These are phyloP conservation scores for Physeter macrocephalus DNA, from an alignment of 2,113 vertebrate species.

Conservation along the genomic window DNA sequence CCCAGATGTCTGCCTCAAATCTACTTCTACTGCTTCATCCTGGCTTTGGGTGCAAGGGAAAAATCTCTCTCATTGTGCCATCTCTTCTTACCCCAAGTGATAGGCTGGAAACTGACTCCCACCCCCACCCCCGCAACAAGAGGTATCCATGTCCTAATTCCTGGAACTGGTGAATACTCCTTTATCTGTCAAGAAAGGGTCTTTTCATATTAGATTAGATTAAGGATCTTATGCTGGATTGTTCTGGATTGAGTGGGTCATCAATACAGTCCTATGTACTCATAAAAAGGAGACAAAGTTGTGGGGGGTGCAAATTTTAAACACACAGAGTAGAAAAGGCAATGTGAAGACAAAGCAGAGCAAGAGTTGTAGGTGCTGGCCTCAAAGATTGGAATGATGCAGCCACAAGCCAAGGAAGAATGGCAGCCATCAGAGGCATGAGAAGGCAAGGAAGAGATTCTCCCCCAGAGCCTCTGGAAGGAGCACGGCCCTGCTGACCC, in stretches of 20 bases:
- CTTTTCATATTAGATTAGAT: not conserved
- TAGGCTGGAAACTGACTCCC: too few relatives aligned
- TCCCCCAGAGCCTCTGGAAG: not conserved
- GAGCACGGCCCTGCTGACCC: not conserved
- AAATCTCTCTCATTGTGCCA: not conserved
- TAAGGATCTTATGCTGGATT: not conserved
- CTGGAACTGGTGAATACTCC: not conserved
- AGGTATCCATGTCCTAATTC: not conserved
- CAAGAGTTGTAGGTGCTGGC: not conserved
- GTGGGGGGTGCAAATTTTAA: not conserved
- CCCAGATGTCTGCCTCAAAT: not conserved
- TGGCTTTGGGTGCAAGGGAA: fast-evolving
- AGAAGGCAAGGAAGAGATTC: fast-evolving
- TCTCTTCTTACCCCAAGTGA: not conserved
- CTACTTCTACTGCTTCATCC: not conserved
- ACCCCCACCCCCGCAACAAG: not conserved
- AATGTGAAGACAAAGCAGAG: not conserved
- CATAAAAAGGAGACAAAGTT: not conserved
- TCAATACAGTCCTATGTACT: not conserved
- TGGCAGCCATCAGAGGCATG: not conserved
- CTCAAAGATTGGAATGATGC: not conserved
- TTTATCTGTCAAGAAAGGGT: not conserved
- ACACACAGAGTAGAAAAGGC: not conserved
- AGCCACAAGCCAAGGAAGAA: not conserved
- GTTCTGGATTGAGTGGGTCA: not conserved